Evolutionary conservation across 1,140 invertebrate species (phyloP), one percentile per base, ranked within the genome.

Genomic region (Conus ventricosus): DNA sequence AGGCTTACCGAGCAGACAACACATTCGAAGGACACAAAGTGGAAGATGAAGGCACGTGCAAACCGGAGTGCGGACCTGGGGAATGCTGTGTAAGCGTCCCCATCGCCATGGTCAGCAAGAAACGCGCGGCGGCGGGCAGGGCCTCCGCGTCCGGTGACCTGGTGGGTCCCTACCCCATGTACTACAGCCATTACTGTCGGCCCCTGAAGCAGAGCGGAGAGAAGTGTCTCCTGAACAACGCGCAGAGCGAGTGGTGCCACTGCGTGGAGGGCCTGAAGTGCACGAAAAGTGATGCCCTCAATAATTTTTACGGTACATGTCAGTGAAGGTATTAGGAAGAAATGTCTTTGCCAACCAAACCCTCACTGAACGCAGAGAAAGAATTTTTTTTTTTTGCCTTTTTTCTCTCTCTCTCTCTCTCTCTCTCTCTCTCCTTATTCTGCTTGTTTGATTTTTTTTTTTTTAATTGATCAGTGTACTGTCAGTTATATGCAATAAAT

Each of bases 141-240:
- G 23, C 11, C 53, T 17, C 17, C 17, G 27, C 13, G 39, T 51
- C 80, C 6, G 25, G 80, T 0, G 17, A 51, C 13, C 27, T 27
- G 11, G 27, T 15, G 15, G 80, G 53, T 11, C 17, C 39, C 23
- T 27, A 53, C 53, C 8, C 25, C 25, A 83, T 83, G 10, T 17
- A 11, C 27, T 83, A 54, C 78, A 81, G 39, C 27, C 76, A 51
- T 51, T 55, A 11, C 53, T 83, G 81, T 57, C 81, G 55, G 54
- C 81, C 81, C 2, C 54, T 83, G 53, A 83, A 83, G 81, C 81
- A 57, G 54, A 15, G 7, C 3, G 81, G 81, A 20, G 81, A 83
- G 54, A 83, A 57, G 81, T 83, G 81, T 83, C 81, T 83, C 1
- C 81, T 83, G 53, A 8, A 51, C 10, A 83, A 83, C 81, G 6